Base-by-base conservation (phyloP, 2,888 invertebrate species). In the Sinelater perroti region DNA sequence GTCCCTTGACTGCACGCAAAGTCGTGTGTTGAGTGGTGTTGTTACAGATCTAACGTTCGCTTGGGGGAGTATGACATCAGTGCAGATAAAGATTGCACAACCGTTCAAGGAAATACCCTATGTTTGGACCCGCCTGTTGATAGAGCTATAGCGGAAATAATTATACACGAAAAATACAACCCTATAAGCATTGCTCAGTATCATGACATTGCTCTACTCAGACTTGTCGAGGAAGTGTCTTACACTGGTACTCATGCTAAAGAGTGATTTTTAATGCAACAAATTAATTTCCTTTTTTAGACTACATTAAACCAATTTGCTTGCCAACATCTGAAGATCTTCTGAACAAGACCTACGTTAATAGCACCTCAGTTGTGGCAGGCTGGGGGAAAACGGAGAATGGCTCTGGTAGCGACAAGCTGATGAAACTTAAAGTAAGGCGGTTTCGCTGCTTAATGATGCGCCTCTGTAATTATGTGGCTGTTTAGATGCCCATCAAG, bases 381-480 rank as follows among this genome's bases (percentile, higher is more conserved):
- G 87, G 87, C 3, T 88, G 87, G 87, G 88, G 88, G 3, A 83
- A n/a, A n/a, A n/a, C n/a, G n/a, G n/a, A n/a, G n/a, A n/a, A n/a
- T n/a, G n/a, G n/a, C 8, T 17, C 35, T 17, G 17, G 18, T 14
- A 35, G 35, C 4, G 1, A 16, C 2, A 14, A n/a, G 1, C 16
- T 17, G 7, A 3, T 35, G n/a, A 35, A 35, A 8, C 4, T 4
- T 1, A 35, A 4, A 3, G 35, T 35, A 17, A 31, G 31, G n/a
- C n/a, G n/a, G n/a, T n/a, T n/a, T n/a, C n/a, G n/a, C n/a, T n/a
- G n/a, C n/a, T n/a, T 80, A 70, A n/a, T n/a, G n/a, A n/a, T n/a
- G n/a, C n/a, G n/a, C n/a, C n/a, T n/a, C n/a, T n/a, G n/a, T n/a
- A n/a, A n/a, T n/a, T n/a, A n/a, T n/a, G n/a, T n/a, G n/a, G 16